Percentiles rank a stretch among this genome's conserved stretches.
Conservation (phyloP, 2,888 invertebrate genomes). For the Heteropelma amictum region DNA sequence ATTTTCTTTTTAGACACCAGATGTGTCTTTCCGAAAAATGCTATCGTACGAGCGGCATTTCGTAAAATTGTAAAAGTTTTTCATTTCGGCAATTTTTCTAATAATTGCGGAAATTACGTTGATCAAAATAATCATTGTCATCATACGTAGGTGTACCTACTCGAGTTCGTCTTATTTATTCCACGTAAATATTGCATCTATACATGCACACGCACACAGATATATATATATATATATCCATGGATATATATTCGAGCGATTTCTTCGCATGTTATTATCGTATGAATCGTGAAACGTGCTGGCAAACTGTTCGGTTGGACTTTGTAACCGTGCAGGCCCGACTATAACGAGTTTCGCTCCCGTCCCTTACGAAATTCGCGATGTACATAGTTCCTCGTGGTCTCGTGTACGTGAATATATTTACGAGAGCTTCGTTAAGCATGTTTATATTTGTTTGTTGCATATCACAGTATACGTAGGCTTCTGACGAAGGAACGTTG, state of each 20-base stretch:
- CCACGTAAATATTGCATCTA: too few relatives aligned
- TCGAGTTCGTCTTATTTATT: constrained; percentile 10
- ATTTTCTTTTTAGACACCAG: too few relatives aligned
- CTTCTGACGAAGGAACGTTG: too few relatives aligned
- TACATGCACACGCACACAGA: background rate
- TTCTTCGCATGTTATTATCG: constrained; percentile 31
- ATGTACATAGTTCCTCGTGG: background rate
- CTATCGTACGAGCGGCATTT: too few relatives aligned
- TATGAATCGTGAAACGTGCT: constrained; percentile 50
- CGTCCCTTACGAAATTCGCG: constrained; percentile 25
- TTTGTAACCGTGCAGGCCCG: constrained; percentile 46
- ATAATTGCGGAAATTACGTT: background rate
- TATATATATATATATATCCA: too few relatives aligned
- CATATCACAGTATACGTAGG: too few relatives aligned
- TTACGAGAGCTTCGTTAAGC: too few relatives aligned
- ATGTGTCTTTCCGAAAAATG: too few relatives aligned
- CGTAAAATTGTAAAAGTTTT: background rate
- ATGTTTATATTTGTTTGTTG: background rate
- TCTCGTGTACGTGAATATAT: background rate
- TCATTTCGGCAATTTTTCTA: background rate
- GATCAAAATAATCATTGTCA: constrained; percentile 30
- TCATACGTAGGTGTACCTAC: constrained; percentile 23
- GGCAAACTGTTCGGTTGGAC: constrained; percentile 47
- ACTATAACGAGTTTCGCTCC: background rate
- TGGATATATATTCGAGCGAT: background rate